Percentiles rank a stretch among this genome's conserved stretches.
These are phyloP conservation scores for Hydractinia symbiolongicarpus DNA, from an alignment of 30 jellyfish, hydroid and myxozoan genomes.

Conservation along the genomic window DNA sequence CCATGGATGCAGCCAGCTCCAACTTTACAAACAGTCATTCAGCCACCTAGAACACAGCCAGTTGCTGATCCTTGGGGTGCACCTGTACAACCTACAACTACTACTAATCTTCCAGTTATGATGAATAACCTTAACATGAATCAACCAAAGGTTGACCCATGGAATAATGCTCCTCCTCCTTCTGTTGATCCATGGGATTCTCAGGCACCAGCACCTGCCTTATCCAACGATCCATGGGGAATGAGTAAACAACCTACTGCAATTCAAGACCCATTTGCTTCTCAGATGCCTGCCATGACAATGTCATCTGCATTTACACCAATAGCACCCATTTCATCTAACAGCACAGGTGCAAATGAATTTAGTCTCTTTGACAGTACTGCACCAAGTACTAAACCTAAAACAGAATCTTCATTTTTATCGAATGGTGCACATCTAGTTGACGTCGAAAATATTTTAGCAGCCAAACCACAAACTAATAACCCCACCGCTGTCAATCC, in stretches of 20 bases:
- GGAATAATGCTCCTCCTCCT: conserved; percentile 37
- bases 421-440: conserved; percentile 77
- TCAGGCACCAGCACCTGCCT: conserved; percentile 16
- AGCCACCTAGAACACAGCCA: conserved; percentile 5
- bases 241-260: background rate
- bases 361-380: conserved; percentile 32
- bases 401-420: conserved; percentile 38
- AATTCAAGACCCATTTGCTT: conserved; percentile 40
- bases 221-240: background rate
- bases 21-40: background rate
- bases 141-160: conserved; percentile 56
- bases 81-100: conserved; percentile 7
- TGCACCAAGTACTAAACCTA: background rate
- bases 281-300: conserved; percentile 66
- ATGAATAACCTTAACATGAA: background rate
- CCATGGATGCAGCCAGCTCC: conserved; percentile 51
- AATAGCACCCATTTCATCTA: conserved; percentile 41
- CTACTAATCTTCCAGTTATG: background rate
- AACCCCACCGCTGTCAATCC: conserved; percentile 48
- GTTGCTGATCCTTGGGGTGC: conserved; percentile 56
- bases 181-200: conserved; percentile 67
- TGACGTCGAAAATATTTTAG: conserved; percentile 74
- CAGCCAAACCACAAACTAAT: conserved; percentile 29
- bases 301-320: conserved; percentile 35
- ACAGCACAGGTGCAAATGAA: conserved; percentile 20